Conservation (phyloP, 2,888 invertebrate genomes). For the Hipparchia semele region DNA sequence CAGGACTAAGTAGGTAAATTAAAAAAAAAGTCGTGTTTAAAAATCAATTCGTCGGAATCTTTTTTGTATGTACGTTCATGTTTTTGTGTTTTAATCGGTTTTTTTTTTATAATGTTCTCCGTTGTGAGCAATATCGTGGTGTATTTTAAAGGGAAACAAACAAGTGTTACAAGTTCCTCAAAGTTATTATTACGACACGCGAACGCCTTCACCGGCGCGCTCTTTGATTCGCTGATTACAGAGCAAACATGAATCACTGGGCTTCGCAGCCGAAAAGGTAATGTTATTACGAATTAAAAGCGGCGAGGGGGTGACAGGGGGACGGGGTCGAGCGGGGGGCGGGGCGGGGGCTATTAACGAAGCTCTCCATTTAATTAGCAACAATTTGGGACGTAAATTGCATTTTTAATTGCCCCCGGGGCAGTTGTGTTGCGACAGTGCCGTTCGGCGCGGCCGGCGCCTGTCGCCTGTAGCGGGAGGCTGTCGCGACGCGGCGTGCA, state of each 20-base stretch:
- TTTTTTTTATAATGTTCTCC: no score
- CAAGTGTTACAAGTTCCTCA: not conserved
- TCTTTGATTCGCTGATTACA: constrained; percentile 44
- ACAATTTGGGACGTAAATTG: constrained; percentile 62
- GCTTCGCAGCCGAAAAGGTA: constrained; percentile 36
- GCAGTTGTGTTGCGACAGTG: constrained; percentile 23
- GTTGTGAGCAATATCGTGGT: no score
- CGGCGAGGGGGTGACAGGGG: constrained; percentile 17
- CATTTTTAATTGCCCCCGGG: constrained; percentile 63
- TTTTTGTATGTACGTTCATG: no score
- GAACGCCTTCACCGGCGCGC: constrained; percentile 37
- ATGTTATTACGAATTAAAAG: constrained; percentile 40
- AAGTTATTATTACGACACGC: constrained; percentile 11
- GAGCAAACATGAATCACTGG: constrained; percentile 40
- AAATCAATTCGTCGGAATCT: no score
- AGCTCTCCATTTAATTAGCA: constrained; percentile 69
- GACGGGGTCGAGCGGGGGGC: constrained; percentile 23
- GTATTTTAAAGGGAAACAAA: not conserved
- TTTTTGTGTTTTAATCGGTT: no score
- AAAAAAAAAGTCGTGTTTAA: no score
- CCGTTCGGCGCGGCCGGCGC: no score
- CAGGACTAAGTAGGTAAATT: no score
- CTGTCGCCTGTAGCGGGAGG: not conserved
- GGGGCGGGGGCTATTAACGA: constrained; percentile 51
- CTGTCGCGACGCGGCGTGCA: constrained; percentile 5